Conservation (phyloP, 2,888 invertebrate species). For the Lamellibrachia satsuma region DNA sequence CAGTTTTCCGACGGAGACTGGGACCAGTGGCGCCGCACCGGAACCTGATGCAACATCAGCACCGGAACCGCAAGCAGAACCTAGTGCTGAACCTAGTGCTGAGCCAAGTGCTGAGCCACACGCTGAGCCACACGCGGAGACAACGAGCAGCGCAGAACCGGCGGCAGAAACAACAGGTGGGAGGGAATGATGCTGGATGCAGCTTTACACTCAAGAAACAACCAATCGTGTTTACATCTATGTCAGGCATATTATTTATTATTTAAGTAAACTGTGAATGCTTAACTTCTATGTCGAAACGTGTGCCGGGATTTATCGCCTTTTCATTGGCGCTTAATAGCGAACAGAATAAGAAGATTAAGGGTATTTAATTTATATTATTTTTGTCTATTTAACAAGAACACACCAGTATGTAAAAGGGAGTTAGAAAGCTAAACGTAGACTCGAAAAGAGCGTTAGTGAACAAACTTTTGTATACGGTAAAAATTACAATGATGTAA, state of each 20-base stretch:
- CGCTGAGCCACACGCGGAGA: background rate
- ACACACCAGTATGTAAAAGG: background rate
- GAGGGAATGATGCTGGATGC: background rate
- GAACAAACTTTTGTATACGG: no score
- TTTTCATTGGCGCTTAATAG: background rate
- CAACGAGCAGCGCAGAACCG: background rate
- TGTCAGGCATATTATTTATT: background rate
- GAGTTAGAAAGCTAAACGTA: no score
- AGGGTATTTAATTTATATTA: background rate
- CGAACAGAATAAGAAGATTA: no score
- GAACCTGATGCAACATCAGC: background rate
- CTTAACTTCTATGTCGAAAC: background rate
- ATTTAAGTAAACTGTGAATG: background rate
- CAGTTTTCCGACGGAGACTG: background rate
- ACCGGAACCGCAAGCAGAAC: background rate
- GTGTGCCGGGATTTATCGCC: background rate
- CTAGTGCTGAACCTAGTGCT: slow-evolving; percentile 36
- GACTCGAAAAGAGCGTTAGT: no score
- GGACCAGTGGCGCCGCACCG: background rate
- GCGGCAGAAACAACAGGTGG: background rate
- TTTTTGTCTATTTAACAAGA: background rate
- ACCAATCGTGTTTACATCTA: background rate
- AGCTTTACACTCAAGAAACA: background rate
- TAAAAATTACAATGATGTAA: no score
- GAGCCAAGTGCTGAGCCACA: slow-evolving; percentile 32